Percentiles rank a stretch among this genome's conserved stretches.
phyloP scores from a whole-genome alignment of 2,797 vertebrate genomes.

The Loris lydekkerianus region DNA sequence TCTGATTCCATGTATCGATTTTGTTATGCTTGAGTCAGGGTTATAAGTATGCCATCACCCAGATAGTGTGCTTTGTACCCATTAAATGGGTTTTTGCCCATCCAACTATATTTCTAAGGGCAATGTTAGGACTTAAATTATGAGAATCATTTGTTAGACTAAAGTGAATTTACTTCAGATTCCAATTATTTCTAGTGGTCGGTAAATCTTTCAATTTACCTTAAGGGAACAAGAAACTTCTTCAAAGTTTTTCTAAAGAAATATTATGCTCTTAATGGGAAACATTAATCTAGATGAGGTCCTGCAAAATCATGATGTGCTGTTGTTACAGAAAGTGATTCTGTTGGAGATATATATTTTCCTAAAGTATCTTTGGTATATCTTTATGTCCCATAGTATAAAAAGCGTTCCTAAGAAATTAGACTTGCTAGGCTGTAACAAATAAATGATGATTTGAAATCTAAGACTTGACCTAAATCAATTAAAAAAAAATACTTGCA shows the following conservation, averaged over 20 bases:
- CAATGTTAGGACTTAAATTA: slow-evolving; percentile 57
- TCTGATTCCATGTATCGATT: too few relatives aligned
- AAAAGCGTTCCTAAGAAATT: not conserved
- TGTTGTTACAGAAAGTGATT: not conserved
- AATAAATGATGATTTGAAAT: not conserved
- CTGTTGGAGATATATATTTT: not conserved
- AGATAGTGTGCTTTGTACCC: not conserved
- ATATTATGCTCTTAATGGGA: not conserved
- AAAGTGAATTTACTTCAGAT: slow-evolving; percentile 63
- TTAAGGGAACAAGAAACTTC: slow-evolving; percentile 43
- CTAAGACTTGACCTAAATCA: not conserved
- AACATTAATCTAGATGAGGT: not conserved
- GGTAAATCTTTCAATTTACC: slow-evolving; percentile 66
- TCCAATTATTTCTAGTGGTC: slow-evolving; percentile 66
- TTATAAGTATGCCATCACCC: too few relatives aligned
- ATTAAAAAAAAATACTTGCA: not conserved
- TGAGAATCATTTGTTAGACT: slow-evolving; percentile 61
- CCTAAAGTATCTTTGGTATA: not conserved
- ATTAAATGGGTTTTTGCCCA: not conserved
- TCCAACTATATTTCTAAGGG: slow-evolving; percentile 54
- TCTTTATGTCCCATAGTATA: not conserved
- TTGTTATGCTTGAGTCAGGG: too few relatives aligned
- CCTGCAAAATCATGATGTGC: not conserved
- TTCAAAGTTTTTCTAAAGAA: slow-evolving; percentile 57
- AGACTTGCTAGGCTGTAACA: not conserved